Evolutionary conservation across 2,797 vertebrate genomes (phyloP), one percentile per base, ranked within the genome.

Genomic region (Scyliorhinus canicula): DNA sequence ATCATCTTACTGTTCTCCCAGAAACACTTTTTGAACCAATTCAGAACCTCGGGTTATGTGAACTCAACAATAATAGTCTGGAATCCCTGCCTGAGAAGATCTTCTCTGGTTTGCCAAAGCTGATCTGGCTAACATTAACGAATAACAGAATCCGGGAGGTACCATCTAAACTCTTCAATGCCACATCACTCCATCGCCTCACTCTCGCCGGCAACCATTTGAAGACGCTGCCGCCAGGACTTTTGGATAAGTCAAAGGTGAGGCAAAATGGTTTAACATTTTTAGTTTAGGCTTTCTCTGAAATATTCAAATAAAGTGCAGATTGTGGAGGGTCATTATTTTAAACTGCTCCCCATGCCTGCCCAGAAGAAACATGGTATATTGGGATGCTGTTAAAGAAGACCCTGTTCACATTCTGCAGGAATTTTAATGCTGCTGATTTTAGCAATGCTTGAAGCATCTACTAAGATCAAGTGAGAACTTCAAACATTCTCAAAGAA

Each of bases 41-140:
- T 14, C 67, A 26, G 50, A 47, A 69, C 5, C 93, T 95, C 93
- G 14, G 69, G 35, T n/a, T 95, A 21, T 95, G 93, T 77, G 24
- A 69, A 8, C 47, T 95, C 44, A 69, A 95, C 67, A 35, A 95
- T 71, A 95, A 95, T 35, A 47, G 57, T n/a, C 50, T 95, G 40
- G 47, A 44, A 14, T 52, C 44, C 26, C 26, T 95, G 31, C 93
- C 93, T 28, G 69, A 79, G 19, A 35, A 31, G 7, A 0, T 95
- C 50, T 79, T 95, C 69, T 8, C 24, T 31, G 50, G 93, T 31
- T 55, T 79, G 47, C 93, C 2, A 21, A n/a, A 55, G 50, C 71
- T 95, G 26, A 55, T 9, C 69, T 95, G 93, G 93, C 31, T 95
- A 69, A 74, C 93, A 21, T 69, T 95, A 40, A 71, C 93, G 35